Percentiles rank a stretch among this genome's conserved stretches.
phyloP scores from a whole-genome alignment of 92 coral and sea anemone species.

The Galaxea fascicularis region DNA sequence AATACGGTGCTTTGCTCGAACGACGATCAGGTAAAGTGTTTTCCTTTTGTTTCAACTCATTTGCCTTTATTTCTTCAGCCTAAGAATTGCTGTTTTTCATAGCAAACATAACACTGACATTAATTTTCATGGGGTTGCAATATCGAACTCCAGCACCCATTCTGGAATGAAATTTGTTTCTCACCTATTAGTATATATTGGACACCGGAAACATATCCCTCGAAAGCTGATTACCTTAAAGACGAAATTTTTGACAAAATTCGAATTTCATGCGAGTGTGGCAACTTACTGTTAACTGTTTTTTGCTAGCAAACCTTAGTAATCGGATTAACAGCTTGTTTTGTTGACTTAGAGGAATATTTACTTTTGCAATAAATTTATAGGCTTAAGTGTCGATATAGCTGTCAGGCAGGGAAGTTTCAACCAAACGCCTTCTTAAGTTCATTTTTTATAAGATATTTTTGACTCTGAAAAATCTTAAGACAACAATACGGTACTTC shows the following conservation, averaged over 20 bases:
- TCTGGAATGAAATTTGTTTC: slow-evolving; percentile 14
- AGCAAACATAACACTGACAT: not conserved
- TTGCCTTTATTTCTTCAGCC: not conserved
- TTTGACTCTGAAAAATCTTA: not conserved
- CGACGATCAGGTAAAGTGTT: slow-evolving; percentile 48
- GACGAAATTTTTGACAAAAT: slow-evolving; percentile 4
- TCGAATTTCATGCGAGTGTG: not conserved
- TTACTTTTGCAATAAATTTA: not conserved
- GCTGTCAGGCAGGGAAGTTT: not conserved
- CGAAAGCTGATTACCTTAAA: slow-evolving; percentile 1
- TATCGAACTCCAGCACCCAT: not conserved
- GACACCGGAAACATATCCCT: not conserved
- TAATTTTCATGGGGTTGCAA: not conserved
- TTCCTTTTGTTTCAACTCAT: not conserved
- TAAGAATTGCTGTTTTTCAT: not conserved
- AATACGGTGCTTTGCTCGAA: slow-evolving; percentile 81
- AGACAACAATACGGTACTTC: not conserved
- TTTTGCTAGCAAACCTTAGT: not conserved
- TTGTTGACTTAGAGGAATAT: not conserved
- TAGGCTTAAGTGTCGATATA: not conserved
- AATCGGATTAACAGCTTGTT: slow-evolving; percentile 2
- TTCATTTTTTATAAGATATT: not conserved
- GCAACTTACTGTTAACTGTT: not conserved
- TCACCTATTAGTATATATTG: not conserved
- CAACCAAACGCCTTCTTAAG: too few relatives aligned